phyloP scores from a whole-genome alignment of 2,888 invertebrate species.

The Tenthredo notha region DNA sequence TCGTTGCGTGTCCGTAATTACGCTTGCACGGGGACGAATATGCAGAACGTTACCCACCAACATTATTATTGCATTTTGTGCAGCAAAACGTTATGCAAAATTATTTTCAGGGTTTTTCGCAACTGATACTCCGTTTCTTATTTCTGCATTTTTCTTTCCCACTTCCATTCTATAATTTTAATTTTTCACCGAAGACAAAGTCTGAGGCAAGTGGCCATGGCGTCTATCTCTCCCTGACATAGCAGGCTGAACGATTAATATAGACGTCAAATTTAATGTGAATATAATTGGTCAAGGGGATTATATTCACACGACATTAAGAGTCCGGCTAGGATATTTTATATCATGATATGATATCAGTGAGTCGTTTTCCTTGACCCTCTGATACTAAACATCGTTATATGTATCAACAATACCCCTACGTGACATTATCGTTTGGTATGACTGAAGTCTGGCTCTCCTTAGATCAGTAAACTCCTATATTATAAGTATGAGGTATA shows the following conservation, averaged over 20 bases:
- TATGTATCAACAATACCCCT: constrained; percentile 13
- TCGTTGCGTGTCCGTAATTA: constrained; percentile 42
- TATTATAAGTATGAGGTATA: not conserved
- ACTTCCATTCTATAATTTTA: not conserved
- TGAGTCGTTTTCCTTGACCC: constrained; percentile 18
- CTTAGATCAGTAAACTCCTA: constrained; percentile 18
- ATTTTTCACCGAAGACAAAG: not conserved
- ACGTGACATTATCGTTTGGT: constrained; percentile 15
- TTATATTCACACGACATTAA: constrained; percentile 39
- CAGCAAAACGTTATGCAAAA: constrained; percentile 2
- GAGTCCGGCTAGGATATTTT: not conserved
- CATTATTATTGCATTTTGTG: constrained; percentile 36
- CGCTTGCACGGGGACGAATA: constrained; percentile 7
- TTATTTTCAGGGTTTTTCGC: not conserved
- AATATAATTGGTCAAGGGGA: constrained; percentile 46
- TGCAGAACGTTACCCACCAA: not conserved
- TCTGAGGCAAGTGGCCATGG: not conserved
- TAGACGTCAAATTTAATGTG: constrained; percentile 49
- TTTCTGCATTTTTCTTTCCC: not conserved
- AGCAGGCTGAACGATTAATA: constrained; percentile 21
- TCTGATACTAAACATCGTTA: constrained; percentile 29
- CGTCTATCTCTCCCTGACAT: not conserved
- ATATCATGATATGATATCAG: constrained; percentile 35
- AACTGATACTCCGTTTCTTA: not conserved
- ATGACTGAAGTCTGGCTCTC: not conserved